phyloP scores from a whole-genome alignment of 2,888 invertebrate species.

The Andrena fulva region DNA sequence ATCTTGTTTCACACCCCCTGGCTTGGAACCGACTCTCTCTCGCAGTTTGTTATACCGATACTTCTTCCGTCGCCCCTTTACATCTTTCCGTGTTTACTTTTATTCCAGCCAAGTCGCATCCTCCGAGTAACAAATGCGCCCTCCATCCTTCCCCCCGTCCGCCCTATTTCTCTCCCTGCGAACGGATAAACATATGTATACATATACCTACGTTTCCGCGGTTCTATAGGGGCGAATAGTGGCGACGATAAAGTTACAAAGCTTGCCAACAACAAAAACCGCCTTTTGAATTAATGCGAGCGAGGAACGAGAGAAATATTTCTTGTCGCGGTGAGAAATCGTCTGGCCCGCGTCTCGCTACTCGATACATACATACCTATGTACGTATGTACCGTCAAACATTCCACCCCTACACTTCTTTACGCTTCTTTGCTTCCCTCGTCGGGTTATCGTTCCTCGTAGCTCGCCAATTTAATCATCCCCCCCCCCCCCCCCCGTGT shows the following conservation, averaged over 20 bases:
- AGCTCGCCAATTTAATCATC: not conserved
- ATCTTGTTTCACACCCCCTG: not conserved
- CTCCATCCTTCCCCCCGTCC: constrained; percentile 2
- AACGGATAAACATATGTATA: not conserved
- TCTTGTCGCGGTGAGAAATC: not conserved
- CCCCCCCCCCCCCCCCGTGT: too few relatives aligned
- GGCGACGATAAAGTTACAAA: not conserved
- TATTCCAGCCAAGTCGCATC: not conserved
- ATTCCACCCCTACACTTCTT: not conserved
- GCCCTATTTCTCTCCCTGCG: constrained; percentile 17
- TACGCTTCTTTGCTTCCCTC: not conserved
- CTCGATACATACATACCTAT: not conserved
- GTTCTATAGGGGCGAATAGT: not conserved
- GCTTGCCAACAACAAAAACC: not conserved
- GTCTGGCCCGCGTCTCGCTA: not conserved
- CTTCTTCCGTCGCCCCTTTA: not conserved
- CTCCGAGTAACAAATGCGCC: constrained; percentile 22
- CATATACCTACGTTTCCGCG: not conserved
- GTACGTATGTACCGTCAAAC: not conserved
- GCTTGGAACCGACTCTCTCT: not conserved
- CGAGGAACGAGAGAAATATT: not conserved
- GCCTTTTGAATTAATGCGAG: not conserved
- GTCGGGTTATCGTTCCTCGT: not conserved
- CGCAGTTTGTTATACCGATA: constrained; percentile 14
- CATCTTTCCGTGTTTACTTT: constrained; percentile 21